Conservation (phyloP, 2,888 invertebrate species). For the Heliconius sara region DNA sequence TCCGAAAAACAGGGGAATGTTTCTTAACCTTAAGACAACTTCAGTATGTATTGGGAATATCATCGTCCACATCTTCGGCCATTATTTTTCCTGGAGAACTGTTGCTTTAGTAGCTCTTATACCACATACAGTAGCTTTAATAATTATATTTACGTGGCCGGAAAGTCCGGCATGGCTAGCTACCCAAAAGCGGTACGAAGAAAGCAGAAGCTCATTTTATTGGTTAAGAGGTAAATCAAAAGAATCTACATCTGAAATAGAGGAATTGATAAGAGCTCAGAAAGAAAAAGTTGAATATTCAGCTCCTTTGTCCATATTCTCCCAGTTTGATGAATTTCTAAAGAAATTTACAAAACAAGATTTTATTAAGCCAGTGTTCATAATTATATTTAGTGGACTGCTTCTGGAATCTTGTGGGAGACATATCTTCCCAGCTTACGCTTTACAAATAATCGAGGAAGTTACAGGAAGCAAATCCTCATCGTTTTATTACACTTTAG, state of each 20-base stretch:
- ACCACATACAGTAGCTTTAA: constrained; percentile 55
- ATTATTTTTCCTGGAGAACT: constrained; percentile 59
- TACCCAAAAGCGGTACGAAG: constrained; percentile 71
- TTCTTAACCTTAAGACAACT: constrained; percentile 64
- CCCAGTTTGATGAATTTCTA: constrained; percentile 49
- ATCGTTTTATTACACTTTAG: constrained; percentile 61
- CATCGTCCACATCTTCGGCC: constrained; percentile 56
- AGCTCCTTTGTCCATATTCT: constrained; percentile 36
- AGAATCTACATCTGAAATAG: constrained; percentile 53
- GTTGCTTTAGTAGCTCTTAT: constrained; percentile 56
- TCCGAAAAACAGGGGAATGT: constrained; percentile 65
- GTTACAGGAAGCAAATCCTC: constrained; percentile 57
- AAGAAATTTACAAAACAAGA: constrained; percentile 61
- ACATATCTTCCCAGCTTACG: constrained; percentile 66
- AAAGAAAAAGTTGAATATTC: constrained; percentile 49
- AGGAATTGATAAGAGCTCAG: constrained; percentile 59
- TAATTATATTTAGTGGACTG: constrained; percentile 55
- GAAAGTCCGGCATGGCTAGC: constrained; percentile 86
- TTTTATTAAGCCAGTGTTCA: constrained; percentile 62
- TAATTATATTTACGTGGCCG: constrained; percentile 73
- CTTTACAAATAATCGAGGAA: constrained; percentile 62
- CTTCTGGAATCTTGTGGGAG: constrained; percentile 64
- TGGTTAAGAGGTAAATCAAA: constrained; percentile 75
- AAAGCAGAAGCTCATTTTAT: constrained; percentile 77
- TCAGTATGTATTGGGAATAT: constrained; percentile 60